Percentiles rank a stretch among this genome's conserved stretches.
Conservation (phyloP, 2,113 vertebrate species). For the Etia nguti region DNA sequence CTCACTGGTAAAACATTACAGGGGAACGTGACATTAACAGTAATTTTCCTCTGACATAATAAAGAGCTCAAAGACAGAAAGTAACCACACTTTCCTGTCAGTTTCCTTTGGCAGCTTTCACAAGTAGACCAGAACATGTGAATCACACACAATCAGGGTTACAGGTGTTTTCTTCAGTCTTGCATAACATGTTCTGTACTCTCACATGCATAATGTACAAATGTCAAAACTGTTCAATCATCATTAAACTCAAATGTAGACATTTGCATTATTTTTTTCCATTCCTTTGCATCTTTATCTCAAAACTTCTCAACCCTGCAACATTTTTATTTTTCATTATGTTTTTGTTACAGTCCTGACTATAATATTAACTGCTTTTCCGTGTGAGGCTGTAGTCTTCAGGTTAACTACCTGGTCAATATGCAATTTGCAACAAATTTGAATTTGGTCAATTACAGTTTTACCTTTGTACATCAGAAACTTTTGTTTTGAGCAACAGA, state of each 20-base stretch:
- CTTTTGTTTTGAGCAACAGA: background rate
- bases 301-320: background rate
- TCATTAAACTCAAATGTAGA: background rate
- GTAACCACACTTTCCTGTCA: conserved; percentile 42
- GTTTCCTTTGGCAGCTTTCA: conserved; percentile 43
- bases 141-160: conserved; percentile 3
- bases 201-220: background rate
- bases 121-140: conserved; percentile 25
- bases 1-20: conserved; percentile 9
- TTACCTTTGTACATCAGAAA: background rate
- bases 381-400: background rate
- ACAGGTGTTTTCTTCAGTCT: conserved; percentile 1
- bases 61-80: conserved; percentile 38
- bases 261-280: background rate
- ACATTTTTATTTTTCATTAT: background rate
- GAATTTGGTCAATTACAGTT: background rate
- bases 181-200: background rate
- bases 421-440: background rate
- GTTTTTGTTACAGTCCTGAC: background rate
- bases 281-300: background rate
- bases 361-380: background rate
- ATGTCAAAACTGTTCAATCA: conserved; percentile 18
- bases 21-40: conserved; percentile 24
- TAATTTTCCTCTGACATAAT: conserved; percentile 48
- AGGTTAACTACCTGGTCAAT: background rate